Base-by-base conservation (phyloP, 2,797 vertebrate species). In the Sebastes flavidus region DNA sequence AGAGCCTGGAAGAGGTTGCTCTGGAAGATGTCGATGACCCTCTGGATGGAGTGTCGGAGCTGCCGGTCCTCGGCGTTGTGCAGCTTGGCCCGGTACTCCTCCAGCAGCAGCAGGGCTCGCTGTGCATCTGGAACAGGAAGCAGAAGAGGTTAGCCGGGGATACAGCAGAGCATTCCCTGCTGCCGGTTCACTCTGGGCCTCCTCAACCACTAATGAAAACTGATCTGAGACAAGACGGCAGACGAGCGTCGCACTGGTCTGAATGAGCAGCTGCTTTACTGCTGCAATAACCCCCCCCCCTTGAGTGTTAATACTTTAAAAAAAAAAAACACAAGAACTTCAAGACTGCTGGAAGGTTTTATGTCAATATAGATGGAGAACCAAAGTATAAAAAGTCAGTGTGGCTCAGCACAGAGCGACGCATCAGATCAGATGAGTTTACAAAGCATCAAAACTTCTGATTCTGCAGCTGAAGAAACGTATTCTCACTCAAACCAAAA, bases 1-100 rank as follows among this genome's bases (percentile, higher is more conserved):
- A 99, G 95, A 24, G 98, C 98, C 95, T 98, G 98, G 95, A 99
- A 99, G 4, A 99, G 97, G 94, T 96, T 97, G 91, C 98, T 99
- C 94, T 98, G 98, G 96, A 99, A 99, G 95, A 99, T 97, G 95
- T 96, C 96, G 91, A 99, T 99, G 92, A 99, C 98, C 54, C 97
- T 95, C 94, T 99, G 98, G 72, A 99, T 97, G 86, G 98, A 99
- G 93, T 89, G 95, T 27, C 97, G 94, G 78, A 99, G 97, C 90
- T 97, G 97, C 78, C 97, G 94, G 88, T 99, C 97, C 93, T 99
- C 97, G 0, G 96, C 93, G 78, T 96, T 97, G 92, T 96, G 96
- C 88, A 99, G 96, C 90, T 96, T 97, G 32, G 96, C 94, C 63
- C 97, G 96, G 91, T 99, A 99, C 42, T 98, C 97, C 95, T 99